These are phyloP conservation scores for Dicranocentrus wangi DNA, from an alignment of 2,888 invertebrate genomes.

Conservation along the genomic window DNA sequence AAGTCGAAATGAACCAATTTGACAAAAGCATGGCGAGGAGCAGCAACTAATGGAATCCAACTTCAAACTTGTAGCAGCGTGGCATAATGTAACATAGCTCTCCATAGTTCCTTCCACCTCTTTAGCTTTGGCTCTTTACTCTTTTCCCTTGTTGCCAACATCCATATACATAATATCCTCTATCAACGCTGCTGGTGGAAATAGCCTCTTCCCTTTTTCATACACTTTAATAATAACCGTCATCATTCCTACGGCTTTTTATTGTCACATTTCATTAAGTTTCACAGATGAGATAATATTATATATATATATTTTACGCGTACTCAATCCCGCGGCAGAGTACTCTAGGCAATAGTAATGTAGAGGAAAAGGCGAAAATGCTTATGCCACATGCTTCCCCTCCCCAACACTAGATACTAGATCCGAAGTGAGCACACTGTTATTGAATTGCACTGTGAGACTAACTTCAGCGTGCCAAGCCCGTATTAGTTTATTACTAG, in stretches of 20 bases:
- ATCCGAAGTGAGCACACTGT: no score
- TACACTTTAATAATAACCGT: slow-evolving; percentile 33
- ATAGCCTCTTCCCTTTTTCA: slow-evolving; percentile 4
- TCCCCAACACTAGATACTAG: no score
- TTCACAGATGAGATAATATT: slow-evolving; percentile 36
- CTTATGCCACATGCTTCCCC: background rate
- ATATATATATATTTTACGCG: no score
- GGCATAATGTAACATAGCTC: background rate
- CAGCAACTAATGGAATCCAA: background rate
- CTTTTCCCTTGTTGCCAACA: slow-evolving; percentile 5
- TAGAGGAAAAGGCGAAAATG: no score
- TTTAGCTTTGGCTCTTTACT: slow-evolving; percentile 12
- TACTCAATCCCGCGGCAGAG: no score
- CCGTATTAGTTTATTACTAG: no score
- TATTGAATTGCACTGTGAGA: no score
- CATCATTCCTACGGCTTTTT: slow-evolving; percentile 36
- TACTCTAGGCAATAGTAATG: no score
- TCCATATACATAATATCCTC: slow-evolving; percentile 23
- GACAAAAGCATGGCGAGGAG: no score
- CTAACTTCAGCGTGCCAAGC: no score
- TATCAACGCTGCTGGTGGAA: background rate
- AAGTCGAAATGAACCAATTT: no score
- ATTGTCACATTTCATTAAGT: slow-evolving; percentile 55
- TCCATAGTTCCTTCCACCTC: background rate
- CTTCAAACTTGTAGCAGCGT: background rate